Percentiles rank a stretch among this genome's conserved stretches.
phyloP scores from a whole-genome alignment of 2,888 invertebrate species.

The Pristionchus entomophagus region DNA sequence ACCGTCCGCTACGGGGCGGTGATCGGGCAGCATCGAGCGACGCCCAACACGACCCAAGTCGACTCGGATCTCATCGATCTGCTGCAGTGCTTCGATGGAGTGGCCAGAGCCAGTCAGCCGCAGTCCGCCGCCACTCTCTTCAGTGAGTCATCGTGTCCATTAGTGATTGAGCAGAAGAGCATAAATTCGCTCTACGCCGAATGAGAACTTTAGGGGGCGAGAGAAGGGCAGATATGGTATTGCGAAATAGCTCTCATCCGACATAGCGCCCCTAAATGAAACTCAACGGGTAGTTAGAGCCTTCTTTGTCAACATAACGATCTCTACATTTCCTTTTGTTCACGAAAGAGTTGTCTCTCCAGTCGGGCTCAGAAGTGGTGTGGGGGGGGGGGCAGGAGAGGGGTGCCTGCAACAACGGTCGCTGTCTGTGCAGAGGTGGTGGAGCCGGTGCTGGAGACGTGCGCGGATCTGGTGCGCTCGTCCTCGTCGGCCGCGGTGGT shows the following conservation, averaged over 20 bases:
- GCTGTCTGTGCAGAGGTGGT: conserved; percentile 68
- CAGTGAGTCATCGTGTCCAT: conserved; percentile 77
- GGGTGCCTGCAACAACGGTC: too few species aligned
- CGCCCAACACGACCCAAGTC: neutral
- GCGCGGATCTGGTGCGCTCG: conserved; percentile 57
- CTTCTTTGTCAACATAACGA: neutral
- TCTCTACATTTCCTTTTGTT: neutral
- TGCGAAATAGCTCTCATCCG: too few species aligned
- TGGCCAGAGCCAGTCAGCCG: conserved; percentile 82
- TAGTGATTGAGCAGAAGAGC: too few species aligned
- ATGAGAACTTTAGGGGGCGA: too few species aligned
- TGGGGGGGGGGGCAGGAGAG: too few species aligned
- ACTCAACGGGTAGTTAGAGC: neutral
- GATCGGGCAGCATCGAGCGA: neutral
- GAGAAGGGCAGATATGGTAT: too few species aligned
- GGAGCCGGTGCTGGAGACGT: conserved; percentile 60
- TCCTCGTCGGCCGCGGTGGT: conserved; percentile 54
- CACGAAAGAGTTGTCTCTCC: neutral
- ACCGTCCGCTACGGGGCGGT: conserved; percentile 54
- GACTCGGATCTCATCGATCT: conserved; percentile 44
- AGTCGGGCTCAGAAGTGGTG: too few species aligned
- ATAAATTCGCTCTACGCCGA: too few species aligned
- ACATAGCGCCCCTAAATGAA: too few species aligned
- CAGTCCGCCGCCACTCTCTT: conserved; percentile 79
- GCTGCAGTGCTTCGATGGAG: conserved; percentile 81